These are phyloP conservation scores for Uria aalge DNA, from an alignment of 2,113 vertebrate species.

Conservation along the genomic window DNA sequence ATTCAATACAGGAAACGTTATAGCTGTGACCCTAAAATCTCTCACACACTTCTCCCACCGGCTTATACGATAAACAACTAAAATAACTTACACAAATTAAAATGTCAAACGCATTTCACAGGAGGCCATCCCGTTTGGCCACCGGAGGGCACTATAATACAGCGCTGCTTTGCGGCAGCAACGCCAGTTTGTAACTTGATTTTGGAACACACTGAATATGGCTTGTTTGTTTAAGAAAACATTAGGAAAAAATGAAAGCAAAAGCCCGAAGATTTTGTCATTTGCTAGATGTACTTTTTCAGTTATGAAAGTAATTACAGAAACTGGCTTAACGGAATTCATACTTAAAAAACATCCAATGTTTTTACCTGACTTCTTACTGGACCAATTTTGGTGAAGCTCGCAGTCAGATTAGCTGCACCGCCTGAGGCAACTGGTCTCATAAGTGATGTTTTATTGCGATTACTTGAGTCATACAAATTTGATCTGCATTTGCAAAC, in stretches of 20 bases:
- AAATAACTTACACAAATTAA: neutral
- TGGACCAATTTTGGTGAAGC: constrained; percentile 87
- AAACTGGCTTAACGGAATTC: neutral
- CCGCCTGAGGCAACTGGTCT: constrained; percentile 83
- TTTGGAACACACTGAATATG: neutral
- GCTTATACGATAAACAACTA: neutral
- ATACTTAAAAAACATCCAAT: neutral
- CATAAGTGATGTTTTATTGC: constrained; percentile 88
- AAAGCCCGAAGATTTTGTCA: neutral
- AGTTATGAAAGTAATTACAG: neutral
- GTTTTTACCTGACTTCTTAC: constrained; percentile 88
- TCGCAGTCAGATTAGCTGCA: constrained; percentile 80
- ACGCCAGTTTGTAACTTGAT: neutral
- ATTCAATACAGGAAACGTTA: neutral
- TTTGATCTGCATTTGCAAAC: constrained; percentile 88
- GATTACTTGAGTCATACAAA: constrained; percentile 82
- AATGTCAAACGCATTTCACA: neutral
- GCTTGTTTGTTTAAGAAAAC: neutral
- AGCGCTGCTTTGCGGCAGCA: neutral
- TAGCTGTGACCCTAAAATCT: neutral
- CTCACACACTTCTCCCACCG: neutral
- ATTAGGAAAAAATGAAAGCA: rapidly evolving
- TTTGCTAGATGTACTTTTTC: neutral
- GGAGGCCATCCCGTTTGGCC: neutral
- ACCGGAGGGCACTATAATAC: constrained; percentile 19